These are phyloP conservation scores for Dexiosoma caninum DNA, from an alignment of 2,888 invertebrate genomes.

Conservation along the genomic window DNA sequence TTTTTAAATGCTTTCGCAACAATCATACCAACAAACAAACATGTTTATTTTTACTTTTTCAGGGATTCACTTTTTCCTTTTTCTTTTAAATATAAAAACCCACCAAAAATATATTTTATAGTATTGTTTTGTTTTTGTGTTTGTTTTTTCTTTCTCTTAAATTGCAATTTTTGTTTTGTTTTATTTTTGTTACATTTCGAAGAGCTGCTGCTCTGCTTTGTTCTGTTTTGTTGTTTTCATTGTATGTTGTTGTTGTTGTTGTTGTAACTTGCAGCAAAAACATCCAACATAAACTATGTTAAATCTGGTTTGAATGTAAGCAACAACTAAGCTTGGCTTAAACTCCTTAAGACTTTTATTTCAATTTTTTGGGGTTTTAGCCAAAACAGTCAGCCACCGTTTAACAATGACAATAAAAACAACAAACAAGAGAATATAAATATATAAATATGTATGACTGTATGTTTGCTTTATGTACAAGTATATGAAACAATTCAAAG, in stretches of 20 bases:
- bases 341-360: constrained; percentile 25
- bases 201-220: constrained; percentile 46
- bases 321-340: constrained; percentile 24
- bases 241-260: constrained; percentile 11
- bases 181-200: constrained; percentile 16
- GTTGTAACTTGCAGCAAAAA: constrained; percentile 35
- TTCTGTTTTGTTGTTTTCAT: neutral
- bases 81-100: constrained; percentile 13
- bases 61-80: neutral
- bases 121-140: constrained; percentile 28
- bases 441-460: neutral
- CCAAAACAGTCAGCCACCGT: constrained; percentile 58
- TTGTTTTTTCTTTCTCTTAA: neutral
- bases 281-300: constrained; percentile 60
- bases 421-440: constrained; percentile 1
- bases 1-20: constrained; percentile 47
- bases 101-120: constrained; percentile 22
- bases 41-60: constrained; percentile 16
- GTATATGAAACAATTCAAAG: constrained; percentile 47
- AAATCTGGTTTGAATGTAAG: constrained; percentile 55
- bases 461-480: neutral
- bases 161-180: constrained; percentile 9
- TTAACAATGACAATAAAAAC: constrained; percentile 61
- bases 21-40: constrained; percentile 15
- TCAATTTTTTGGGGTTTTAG: constrained; percentile 13